Conservation (phyloP, 2,888 invertebrate genomes). For the Protonemura montana region DNA sequence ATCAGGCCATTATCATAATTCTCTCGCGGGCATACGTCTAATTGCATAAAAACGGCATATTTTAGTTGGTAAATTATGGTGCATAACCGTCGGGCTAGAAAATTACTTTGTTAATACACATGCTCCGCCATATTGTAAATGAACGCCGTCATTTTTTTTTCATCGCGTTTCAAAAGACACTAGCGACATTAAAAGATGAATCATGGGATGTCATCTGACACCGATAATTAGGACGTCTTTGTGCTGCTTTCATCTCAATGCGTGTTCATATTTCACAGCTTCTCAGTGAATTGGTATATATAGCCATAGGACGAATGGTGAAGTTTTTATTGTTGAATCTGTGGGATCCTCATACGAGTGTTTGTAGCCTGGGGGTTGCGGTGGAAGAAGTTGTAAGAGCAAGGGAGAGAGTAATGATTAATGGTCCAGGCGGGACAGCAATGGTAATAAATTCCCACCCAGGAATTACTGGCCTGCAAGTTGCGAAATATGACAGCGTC, state of each 20-base stretch:
- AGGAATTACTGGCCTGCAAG: conserved; percentile 68
- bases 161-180: neutral
- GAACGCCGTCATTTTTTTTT: neutral
- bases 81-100: neutral
- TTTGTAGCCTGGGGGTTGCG: conserved; percentile 39
- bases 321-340: conserved; percentile 41
- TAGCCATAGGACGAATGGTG: conserved; percentile 20
- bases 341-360: conserved; percentile 39
- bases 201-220: neutral
- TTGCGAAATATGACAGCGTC: conserved; percentile 68
- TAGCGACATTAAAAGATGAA: neutral
- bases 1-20: neutral
- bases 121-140: neutral
- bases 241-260: neutral
- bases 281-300: conserved; percentile 26
- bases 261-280: neutral
- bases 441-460: conserved; percentile 66
- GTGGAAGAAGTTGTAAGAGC: conserved; percentile 41
- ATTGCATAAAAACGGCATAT: neutral
- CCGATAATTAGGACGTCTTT: conserved; percentile 4
- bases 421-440: conserved; percentile 64
- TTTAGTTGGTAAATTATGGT: neutral
- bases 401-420: conserved; percentile 58
- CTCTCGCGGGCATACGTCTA: neutral
- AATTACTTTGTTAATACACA: neutral